Evolutionary conservation across 2,797 vertebrate species (phyloP), one percentile per base, ranked within the genome.

Genomic region (Myotis planiceps): DNA sequence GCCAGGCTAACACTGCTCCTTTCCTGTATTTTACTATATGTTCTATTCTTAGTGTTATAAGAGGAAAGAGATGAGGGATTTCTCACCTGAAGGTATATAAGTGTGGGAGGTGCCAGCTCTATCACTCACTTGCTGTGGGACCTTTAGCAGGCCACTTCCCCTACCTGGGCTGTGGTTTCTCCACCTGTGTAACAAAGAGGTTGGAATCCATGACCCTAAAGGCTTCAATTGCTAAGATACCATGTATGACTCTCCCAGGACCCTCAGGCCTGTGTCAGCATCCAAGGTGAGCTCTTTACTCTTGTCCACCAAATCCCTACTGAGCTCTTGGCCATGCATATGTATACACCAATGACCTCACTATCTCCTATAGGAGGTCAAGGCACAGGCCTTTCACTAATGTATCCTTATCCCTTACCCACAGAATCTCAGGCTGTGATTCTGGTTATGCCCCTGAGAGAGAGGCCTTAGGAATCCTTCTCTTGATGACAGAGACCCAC

Each of bases 141-240:
- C n/a, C 74, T 76, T 94, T 47, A 79, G 29, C 66, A 79, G 55
- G 21, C 86, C 47, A 65, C 34, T 86, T 85, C 51, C 23, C 58
- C 32, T 51, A 53, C 10, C 34, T 65, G 69, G 5, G 39, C 39
- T n/a, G 37, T 63, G 5, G 37, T 91, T 95, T 94, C 66, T 79
- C 53, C 37, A 80, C 72, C 51, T 80, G 21, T 75, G n/a, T 25
- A 75, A 65, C 27, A 71, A 92, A 12, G 45, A 90, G 37, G 21
- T 58, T 72, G 37, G 84, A 92, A 92, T 72, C n/a, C 58, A 90
- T 21, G 27, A 74, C n/a, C 49, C 51, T 85, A 78, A 91, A 79
- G 51, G 14, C 27, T 69, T 66, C 55, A 34, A 23, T 74, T 32
- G 16, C 45, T 45, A 45, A 47, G 10, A 72, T 37, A 18, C 18